These are phyloP conservation scores for Aricia artaxerxes DNA, from an alignment of 2,888 invertebrate genomes.

Conservation along the genomic window DNA sequence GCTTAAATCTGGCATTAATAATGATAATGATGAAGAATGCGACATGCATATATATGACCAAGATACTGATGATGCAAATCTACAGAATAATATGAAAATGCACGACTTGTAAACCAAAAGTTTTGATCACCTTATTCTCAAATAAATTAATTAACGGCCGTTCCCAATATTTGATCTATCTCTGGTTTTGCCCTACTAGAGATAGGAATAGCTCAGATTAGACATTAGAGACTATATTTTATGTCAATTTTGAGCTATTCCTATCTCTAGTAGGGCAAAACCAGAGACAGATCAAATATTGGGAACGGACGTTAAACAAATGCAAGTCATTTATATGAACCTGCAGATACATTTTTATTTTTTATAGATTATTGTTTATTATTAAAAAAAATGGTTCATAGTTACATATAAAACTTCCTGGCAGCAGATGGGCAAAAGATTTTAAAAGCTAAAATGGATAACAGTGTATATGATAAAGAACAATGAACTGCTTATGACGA, in stretches of 20 bases:
- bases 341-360: neutral
- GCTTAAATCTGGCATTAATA: slow-evolving; percentile 26
- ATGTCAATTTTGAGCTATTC: no score
- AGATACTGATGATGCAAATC: slow-evolving; percentile 24
- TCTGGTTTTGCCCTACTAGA: no score
- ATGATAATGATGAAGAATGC: slow-evolving; percentile 24
- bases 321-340: neutral
- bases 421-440: slow-evolving; percentile 8
- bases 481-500: neutral
- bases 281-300: no score
- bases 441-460: neutral
- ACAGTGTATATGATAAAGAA: neutral
- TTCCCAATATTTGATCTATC: no score
- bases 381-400: neutral
- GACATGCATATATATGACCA: slow-evolving; percentile 24
- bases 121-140: neutral
- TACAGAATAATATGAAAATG: slow-evolving; percentile 24
- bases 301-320: neutral
- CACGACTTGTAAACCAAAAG: neutral
- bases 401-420: slow-evolving; percentile 2
- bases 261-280: no score
- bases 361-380: neutral
- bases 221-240: no score
- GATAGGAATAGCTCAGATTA: no score
- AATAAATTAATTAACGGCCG: neutral